Evolutionary conservation across 2,797 vertebrate species (phyloP).

Genomic region (Paedocypris micromegethes): DNA sequence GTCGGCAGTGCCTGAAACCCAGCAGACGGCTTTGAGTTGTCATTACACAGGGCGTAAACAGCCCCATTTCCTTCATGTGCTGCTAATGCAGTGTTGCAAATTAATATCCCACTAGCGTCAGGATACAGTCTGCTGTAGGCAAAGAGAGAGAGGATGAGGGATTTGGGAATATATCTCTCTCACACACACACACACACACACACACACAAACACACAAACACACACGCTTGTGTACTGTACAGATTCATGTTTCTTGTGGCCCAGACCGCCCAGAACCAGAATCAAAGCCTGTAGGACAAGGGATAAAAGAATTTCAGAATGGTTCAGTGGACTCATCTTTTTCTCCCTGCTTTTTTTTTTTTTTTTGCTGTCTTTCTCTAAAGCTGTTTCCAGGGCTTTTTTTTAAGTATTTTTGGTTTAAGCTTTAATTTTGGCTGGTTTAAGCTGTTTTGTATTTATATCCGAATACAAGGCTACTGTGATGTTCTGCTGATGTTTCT

Average conservation of each 20-base stretch:
- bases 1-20: slow-evolving; percentile 41
- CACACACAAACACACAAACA: slow-evolving; percentile 9
- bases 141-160: slow-evolving; percentile 46
- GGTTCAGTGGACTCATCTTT: not conserved
- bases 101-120: slow-evolving; percentile 50
- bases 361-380: not conserved
- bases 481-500: too few relatives aligned
- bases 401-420: not conserved
- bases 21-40: slow-evolving; percentile 40
- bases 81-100: slow-evolving; percentile 55
- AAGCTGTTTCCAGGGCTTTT: slow-evolving; percentile 2
- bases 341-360: not conserved
- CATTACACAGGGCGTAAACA: slow-evolving; percentile 38
- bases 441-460: not conserved
- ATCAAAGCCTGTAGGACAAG: slow-evolving; percentile 53
- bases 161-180: slow-evolving; percentile 31
- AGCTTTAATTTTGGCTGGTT: not conserved
- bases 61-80: slow-evolving; percentile 7
- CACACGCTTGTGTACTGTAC: not conserved
- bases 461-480: too few relatives aligned
- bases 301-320: not conserved
- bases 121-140: slow-evolving; percentile 48
- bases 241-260: slow-evolving; percentile 1
- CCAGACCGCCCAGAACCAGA: slow-evolving; percentile 44
- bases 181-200: too few relatives aligned